Evolutionary conservation across 1,140 invertebrate genomes (phyloP), one percentile per base, ranked within the genome.

Genomic region (Brachionus sp.): DNA sequence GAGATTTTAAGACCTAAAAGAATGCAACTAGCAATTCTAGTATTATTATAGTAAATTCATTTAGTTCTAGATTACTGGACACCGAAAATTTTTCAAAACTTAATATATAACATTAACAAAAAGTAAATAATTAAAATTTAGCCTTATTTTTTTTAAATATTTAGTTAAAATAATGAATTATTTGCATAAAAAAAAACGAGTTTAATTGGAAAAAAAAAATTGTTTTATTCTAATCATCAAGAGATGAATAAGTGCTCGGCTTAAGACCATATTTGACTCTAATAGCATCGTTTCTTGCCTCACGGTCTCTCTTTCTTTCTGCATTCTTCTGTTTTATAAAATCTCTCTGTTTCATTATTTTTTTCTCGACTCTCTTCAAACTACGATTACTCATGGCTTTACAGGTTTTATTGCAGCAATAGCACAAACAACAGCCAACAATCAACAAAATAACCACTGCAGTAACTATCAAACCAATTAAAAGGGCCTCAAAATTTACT

Each of bases 331-430:
- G 77, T 3, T 80, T 80, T 9, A 80, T 42, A 13, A 39, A 62
- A 62, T 80, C 77, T 44, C 16, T 57, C 37, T 57, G 29, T 33
- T 57, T 57, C 6, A 10, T 37, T 62, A 80, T 35, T 33, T 80
- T 80, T 35, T 25, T 35, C n/a, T 80, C 29, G 9, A 42, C 7
- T 57, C 77, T 19, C 35, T 57, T 5, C 12, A 80, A 19, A 57
- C 50, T 80, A 6, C 50, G 16, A 57, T 80, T 46, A 25, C 77
- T 80, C 44, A 80, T 62, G 10, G 77, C 77, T 29, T 80, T 80
- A 19, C 77, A 80, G 5, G 77, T 80, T 80, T 80, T 80, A 44
- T 80, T 80, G 42, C 77, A 80, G 42, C 77, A 80, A n/a, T 80
- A 80, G 39, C 77, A 80, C 9, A 80, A 16, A 66, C 77, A 80